Percentiles rank a stretch among this genome's conserved stretches.
Evolutionary conservation across 2,888 invertebrate species (phyloP).

Genomic region (Crepidodera aurea): DNA sequence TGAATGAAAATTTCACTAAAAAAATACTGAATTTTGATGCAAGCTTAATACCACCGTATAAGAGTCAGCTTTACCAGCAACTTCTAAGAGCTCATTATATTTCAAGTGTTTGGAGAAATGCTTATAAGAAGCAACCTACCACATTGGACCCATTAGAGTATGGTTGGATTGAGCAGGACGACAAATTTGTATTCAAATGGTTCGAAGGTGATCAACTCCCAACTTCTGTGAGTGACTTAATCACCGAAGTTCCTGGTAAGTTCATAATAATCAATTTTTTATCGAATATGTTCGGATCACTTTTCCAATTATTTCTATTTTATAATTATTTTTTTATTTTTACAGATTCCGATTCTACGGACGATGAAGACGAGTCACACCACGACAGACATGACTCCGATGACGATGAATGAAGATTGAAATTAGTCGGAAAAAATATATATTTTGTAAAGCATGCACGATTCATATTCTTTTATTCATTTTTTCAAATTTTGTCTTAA

Average conservation of each 20-base stretch:
- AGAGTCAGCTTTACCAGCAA: slow-evolving; percentile 43
- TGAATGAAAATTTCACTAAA: slow-evolving; percentile 34
- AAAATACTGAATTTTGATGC: slow-evolving; percentile 42
- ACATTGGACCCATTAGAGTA: slow-evolving; percentile 34
- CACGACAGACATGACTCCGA: background rate
- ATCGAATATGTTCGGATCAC: background rate
- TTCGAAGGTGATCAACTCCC: slow-evolving; percentile 48
- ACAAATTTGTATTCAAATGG: slow-evolving; percentile 42
- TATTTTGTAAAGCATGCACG: background rate
- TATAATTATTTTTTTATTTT: slow-evolving; percentile 5
- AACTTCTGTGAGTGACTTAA: slow-evolving; percentile 8
- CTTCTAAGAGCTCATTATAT: slow-evolving; percentile 40
- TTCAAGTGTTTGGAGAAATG: slow-evolving; percentile 43
- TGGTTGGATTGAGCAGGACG: slow-evolving; percentile 38
- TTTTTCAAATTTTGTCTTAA: no score
- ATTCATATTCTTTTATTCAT: no score
- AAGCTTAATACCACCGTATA: slow-evolving; percentile 43
- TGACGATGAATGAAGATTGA: background rate
- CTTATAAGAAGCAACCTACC: slow-evolving; percentile 30
- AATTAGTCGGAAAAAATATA: background rate
- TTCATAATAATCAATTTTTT: slow-evolving; percentile 5
- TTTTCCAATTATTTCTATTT: background rate
- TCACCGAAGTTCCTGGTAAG: slow-evolving; percentile 9
- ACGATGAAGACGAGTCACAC: no score
- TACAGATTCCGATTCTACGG: background rate